A percentile compares a stretch with the other conserved stretches of the same genome.
These are phyloP conservation scores for Steinernema hermaphroditum DNA, from an alignment of 2,888 invertebrate genomes.

Conservation along the genomic window DNA sequence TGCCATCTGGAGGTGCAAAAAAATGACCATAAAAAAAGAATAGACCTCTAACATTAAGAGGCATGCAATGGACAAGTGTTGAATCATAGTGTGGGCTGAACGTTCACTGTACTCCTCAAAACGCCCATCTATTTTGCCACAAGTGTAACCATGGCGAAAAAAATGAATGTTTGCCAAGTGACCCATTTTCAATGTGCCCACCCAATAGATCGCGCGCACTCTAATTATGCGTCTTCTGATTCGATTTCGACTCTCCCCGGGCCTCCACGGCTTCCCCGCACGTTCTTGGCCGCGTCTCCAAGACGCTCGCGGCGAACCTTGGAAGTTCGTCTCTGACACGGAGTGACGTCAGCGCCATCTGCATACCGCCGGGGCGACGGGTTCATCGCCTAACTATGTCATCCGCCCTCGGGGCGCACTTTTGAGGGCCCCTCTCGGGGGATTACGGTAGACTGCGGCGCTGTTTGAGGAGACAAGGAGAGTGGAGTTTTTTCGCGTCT, in stretches of 20 bases:
- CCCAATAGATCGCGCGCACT: too few species aligned
- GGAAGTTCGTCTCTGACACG: neutral
- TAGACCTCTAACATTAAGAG: too few species aligned
- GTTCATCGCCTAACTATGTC: slow-evolving; percentile 14
- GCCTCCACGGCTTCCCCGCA: neutral
- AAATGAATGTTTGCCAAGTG: too few species aligned
- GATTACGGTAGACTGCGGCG: slow-evolving; percentile 26
- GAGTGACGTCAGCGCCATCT: slow-evolving; percentile 9
- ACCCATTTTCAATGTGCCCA: too few species aligned
- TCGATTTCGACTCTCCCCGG: neutral
- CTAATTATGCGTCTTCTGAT: slow-evolving; percentile 29
- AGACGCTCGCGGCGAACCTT: neutral
- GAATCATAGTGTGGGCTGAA: too few species aligned
- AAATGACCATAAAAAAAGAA: too few species aligned
- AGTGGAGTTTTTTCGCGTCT: slow-evolving; percentile 18
- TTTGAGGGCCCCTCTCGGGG: too few species aligned
- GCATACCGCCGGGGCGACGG: neutral
- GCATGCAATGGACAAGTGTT: too few species aligned
- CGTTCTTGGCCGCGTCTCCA: neutral
- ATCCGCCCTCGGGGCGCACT: neutral
- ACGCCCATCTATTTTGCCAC: too few species aligned
- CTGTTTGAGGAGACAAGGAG: neutral
- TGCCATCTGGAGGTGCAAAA: too few species aligned
- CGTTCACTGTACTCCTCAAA: too few species aligned
- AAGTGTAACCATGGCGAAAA: too few species aligned